Base-by-base conservation (phyloP, 2,113 vertebrate species). In the Brachionichthys hirsutus region DNA sequence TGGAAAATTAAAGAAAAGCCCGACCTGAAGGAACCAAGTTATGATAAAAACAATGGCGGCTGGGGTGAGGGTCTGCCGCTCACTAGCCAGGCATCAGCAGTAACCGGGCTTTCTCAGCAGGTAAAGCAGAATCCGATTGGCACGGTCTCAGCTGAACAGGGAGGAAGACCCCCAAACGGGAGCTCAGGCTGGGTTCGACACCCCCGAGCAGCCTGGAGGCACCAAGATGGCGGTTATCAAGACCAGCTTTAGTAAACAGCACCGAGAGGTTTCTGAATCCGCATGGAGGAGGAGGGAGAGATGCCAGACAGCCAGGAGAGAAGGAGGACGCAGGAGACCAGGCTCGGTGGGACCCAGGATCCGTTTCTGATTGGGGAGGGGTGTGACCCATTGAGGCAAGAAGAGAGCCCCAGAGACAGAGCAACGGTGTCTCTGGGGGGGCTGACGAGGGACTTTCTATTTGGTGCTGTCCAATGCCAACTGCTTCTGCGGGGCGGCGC, bases 361-460 rank as follows among this genome's bases (percentile, higher is more conserved):
- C 62, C 53, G 73, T 57, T 68, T 78, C 3, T 1, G 70, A 64
- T 50, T 89, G 76, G 17, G 78, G 42, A 0, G 82, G 54, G 7
- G 77, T 75, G 42, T 87, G 90, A 55, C 90, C 89, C 62, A 94
- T 73, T 0, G 94, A 90, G 0, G 93, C 87, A 35, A 97, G 83
- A 49, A 97, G 43, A 0, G 91, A 94, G 61, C 92, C 86, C 95
- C 95, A 96, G 12, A 97, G 85, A 55, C 92, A 94, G 68, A 93
- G 70, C 0, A 92, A 59, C 0, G 93, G 91, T 0, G 87, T 87
- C 0, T 82, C 79, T 4, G 89, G 49, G 12, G 90, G 75, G 0
- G 80, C 58, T 0, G 79, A 61, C 0, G 62, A 18, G 62, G 83
- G 0, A 42, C 52, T 0, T 53, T 75, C 38, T 73, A 36, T 11